phyloP scores from a whole-genome alignment of 2,797 vertebrate species.

The Arctocebus calabarensis region DNA sequence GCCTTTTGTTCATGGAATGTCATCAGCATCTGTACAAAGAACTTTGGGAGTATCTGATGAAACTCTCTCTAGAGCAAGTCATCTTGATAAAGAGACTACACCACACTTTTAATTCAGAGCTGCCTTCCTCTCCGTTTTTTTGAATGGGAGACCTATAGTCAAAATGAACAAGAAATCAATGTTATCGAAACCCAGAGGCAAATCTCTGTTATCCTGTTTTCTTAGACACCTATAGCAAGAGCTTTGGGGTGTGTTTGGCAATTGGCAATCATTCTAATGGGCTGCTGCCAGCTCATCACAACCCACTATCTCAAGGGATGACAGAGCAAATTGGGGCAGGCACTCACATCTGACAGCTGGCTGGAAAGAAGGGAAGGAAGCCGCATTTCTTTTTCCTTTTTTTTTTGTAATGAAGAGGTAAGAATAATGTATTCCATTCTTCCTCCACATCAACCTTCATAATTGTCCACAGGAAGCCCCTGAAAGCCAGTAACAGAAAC shows the following conservation, averaged over 20 bases:
- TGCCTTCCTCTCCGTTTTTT: background rate
- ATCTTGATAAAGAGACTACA: background rate
- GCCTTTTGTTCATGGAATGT: background rate
- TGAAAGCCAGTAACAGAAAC: background rate
- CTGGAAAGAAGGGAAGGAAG: constrained; percentile 72
- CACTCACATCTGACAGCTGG: constrained; percentile 80
- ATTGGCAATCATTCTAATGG: background rate
- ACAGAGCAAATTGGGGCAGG: constrained; percentile 81
- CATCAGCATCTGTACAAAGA: background rate
- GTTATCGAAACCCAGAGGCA: background rate
- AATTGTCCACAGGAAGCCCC: constrained; percentile 26
- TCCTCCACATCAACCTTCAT: background rate
- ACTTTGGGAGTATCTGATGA: background rate
- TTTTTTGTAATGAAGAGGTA: constrained; percentile 60
- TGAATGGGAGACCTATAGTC: background rate
- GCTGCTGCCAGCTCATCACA: constrained; percentile 77
- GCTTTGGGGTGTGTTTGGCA: background rate
- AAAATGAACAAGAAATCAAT: background rate
- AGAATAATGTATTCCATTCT: constrained; percentile 55
- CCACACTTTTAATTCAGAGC: background rate
- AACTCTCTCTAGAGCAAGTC: background rate
- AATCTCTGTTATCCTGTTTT: background rate
- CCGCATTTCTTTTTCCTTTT: background rate
- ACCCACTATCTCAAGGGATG: constrained; percentile 69
- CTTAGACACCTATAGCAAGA: constrained; percentile 8